These are phyloP conservation scores for Macropodus opercularis DNA, from an alignment of 2,797 vertebrate species.

Conservation along the genomic window DNA sequence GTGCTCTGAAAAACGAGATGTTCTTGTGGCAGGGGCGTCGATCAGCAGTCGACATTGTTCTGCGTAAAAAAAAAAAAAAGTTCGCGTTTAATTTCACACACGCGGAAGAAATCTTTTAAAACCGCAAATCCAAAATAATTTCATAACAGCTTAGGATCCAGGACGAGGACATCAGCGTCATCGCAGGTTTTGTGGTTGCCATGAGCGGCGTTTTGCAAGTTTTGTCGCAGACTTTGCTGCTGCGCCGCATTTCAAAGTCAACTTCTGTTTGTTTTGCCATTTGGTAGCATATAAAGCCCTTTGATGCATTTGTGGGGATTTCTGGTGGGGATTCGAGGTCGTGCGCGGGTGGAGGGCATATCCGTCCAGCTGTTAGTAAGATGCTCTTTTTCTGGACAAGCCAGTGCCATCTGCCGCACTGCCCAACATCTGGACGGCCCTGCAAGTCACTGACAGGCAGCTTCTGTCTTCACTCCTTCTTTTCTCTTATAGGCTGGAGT, in stretches of 20 bases:
- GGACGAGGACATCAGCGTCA: background rate
- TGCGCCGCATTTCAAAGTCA: background rate
- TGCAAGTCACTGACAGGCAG: background rate
- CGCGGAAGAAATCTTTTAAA: constrained; percentile 6
- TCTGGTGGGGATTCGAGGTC: constrained; percentile 1
- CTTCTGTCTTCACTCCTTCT: background rate
- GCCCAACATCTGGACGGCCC: constrained; percentile 38
- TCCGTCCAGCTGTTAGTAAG: constrained; percentile 41
- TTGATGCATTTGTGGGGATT: background rate
- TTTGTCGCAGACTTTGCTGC: background rate
- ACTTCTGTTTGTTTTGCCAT: background rate
- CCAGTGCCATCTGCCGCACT: constrained; percentile 35
- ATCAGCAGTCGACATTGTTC: background rate
- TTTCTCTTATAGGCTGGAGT: background rate
- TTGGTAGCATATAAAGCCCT: constrained; percentile 6
- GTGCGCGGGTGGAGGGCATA: constrained; percentile 2
- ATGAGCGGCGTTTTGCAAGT: constrained; percentile 2
- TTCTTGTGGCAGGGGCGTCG: constrained; percentile 14
- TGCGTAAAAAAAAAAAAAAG: background rate
- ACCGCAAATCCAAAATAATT: constrained; percentile 1
- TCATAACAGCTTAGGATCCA: background rate
- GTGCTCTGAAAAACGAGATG: background rate
- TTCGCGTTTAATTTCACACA: background rate
- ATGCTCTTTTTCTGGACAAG: constrained; percentile 29
- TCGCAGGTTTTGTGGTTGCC: background rate